These are phyloP conservation scores for Astur gentilis DNA, from an alignment of 2,113 vertebrate genomes.

Conservation along the genomic window DNA sequence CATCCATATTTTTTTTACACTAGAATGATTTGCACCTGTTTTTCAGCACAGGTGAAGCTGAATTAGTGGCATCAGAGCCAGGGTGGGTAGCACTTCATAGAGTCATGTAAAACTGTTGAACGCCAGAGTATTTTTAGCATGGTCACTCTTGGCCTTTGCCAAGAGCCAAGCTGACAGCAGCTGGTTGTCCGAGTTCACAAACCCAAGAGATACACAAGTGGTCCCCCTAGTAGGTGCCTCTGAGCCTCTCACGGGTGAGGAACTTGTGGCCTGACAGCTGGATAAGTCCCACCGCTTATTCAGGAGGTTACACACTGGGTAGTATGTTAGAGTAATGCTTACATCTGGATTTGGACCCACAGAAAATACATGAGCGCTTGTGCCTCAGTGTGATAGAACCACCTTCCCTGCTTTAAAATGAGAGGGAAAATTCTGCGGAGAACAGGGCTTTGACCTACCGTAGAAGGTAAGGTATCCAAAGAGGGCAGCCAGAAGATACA, in stretches of 20 bases:
- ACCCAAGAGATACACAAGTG: not conserved
- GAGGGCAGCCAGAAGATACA: slow-evolving; percentile 93
- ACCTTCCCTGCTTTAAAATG: not conserved
- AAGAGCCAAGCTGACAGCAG: not conserved
- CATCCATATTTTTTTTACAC: slow-evolving; percentile 1
- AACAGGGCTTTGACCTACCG: slow-evolving; percentile 69
- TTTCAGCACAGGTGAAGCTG: slow-evolving; percentile 26
- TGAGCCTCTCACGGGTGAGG: not conserved
- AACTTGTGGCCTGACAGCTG: not conserved
- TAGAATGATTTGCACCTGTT: slow-evolving; percentile 30
- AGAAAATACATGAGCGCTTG: not conserved
- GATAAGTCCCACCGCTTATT: not conserved
- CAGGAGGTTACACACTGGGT: not conserved
- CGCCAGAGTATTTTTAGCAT: not conserved
- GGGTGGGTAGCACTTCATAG: not conserved
- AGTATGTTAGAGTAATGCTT: not conserved
- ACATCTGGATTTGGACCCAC: not conserved
- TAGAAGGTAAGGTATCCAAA: slow-evolving; percentile 97
- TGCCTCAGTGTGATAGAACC: not conserved
- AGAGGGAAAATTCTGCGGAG: not conserved
- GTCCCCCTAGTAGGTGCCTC: not conserved
- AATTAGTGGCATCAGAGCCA: not conserved
- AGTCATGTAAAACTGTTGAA: not conserved
- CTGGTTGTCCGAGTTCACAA: not conserved
- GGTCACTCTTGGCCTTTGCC: not conserved